Percentiles rank a stretch among this genome's conserved stretches.
These are phyloP conservation scores for Mormyrops boulengeri DNA, from an alignment of 2,797 vertebrate genomes.

Conservation along the genomic window DNA sequence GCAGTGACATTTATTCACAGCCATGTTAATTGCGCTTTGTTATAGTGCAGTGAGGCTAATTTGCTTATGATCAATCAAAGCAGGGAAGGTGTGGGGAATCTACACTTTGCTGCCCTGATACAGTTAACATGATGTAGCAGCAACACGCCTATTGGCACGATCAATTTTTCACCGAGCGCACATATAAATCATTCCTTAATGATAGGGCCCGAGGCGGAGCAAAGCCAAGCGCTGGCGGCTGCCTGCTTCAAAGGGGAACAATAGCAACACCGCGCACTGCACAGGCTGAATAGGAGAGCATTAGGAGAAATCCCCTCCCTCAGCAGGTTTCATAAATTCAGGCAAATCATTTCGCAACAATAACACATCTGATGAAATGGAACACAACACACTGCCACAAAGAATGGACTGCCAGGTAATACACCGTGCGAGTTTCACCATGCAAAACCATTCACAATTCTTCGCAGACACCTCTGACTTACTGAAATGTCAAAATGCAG, in stretches of 20 bases:
- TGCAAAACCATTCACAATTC: conserved; percentile 1
- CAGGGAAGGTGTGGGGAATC: conserved; percentile 27
- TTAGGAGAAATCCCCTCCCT: background rate
- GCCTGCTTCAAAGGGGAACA: conserved; percentile 11
- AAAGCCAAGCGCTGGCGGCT: background rate
- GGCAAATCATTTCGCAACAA: background rate
- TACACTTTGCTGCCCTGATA: conserved; percentile 31
- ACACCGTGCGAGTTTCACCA: background rate
- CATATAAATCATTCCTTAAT: conserved; percentile 56
- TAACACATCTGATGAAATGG: background rate
- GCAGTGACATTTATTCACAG: conserved; percentile 17
- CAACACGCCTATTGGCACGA: conserved; percentile 50
- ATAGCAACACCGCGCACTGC: background rate
- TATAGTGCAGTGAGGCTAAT: conserved; percentile 30
- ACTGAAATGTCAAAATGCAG: conserved; percentile 2
- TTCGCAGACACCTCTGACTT: background rate
- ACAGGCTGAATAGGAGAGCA: background rate
- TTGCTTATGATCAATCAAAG: conserved; percentile 56
- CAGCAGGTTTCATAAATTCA: background rate
- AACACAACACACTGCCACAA: background rate
- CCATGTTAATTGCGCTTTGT: conserved; percentile 24
- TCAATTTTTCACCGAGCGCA: conserved; percentile 44
- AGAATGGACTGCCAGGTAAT: background rate
- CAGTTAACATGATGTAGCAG: conserved; percentile 43
- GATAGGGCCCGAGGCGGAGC: conserved; percentile 30